Base-by-base conservation (phyloP, 2,797 vertebrate genomes). In the Sebastes kiyomatsui region DNA sequence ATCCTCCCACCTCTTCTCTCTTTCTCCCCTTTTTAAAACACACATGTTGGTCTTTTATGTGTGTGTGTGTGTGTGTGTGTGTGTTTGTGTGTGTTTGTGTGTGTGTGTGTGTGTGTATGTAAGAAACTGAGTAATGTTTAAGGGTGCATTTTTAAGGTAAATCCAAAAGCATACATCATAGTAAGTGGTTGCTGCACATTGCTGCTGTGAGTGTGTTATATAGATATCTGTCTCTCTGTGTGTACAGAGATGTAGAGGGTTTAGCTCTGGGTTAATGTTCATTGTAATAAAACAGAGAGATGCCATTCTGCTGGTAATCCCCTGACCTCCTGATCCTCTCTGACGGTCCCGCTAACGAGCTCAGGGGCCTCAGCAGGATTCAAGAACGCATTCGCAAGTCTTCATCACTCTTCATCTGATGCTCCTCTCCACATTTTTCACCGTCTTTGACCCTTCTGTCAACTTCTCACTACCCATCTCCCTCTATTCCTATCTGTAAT, bases 201-300 rank as follows among this genome's bases (percentile, higher is more conserved):
- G 22, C 20, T 60, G 7, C 9, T 56, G 58, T 3, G 7, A 5
- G 49, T 62, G 56, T 38, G 30, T 77, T 35, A 12, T 35, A 22
- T 66, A 1, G 46, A 52, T 20, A 6, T 71, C 7, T 62, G 49
- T 38, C n/a, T 35, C 7, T 73, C 6, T 82, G 78, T 74, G 67
- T 68, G 67, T 68, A 75, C 58, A 61, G 59, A 75, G 42, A 77
- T 69, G 58, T 73, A 2, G 22, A 59, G 28, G 54, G 52, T 90
- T 91, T 80, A 83, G 56, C 27, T 67, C 61, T 74, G 72, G 90
- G 77, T 90, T 87, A 90, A 81, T 22, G 46, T 27, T 79, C 16
- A 86, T 84, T 77, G 68, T 81, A 64, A 84, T 81, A 83, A 76
- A 90, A 87, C 72, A 56, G 64, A 83, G 61, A 74, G 62, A 87